These are phyloP conservation scores for Peromyscus leucopus DNA, from an alignment of 2,113 vertebrate species.

Conservation along the genomic window DNA sequence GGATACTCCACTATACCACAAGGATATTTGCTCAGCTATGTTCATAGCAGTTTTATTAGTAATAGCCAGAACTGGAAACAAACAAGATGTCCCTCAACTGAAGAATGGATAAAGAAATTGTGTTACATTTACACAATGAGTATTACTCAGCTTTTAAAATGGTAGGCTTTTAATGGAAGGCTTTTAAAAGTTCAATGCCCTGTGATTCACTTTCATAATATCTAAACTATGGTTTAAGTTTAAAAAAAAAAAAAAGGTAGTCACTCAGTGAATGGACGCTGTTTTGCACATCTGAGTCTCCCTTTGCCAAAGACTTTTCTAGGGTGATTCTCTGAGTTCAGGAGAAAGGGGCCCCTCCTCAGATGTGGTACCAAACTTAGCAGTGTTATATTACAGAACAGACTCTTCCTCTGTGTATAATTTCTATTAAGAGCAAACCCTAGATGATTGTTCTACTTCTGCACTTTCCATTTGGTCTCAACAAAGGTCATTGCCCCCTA, in stretches of 20 bases:
- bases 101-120: not conserved
- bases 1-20: too few relatives aligned
- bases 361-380: not conserved
- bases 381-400: not conserved
- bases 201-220: not conserved
- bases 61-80: too few relatives aligned
- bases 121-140: not conserved
- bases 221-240: not conserved
- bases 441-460: not conserved
- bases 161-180: not conserved
- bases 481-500: not conserved
- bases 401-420: too few relatives aligned
- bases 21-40: too few relatives aligned
- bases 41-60: too few relatives aligned
- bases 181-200: not conserved
- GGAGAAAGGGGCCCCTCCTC: not conserved
- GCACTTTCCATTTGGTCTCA: not conserved
- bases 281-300: not conserved
- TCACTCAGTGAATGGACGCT: not conserved
- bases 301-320: not conserved
- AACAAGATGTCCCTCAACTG: too few relatives aligned
- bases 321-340: not conserved
- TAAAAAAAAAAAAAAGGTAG: too few relatives aligned
- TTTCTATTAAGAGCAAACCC: too few relatives aligned
- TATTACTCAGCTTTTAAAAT: too few relatives aligned